Percentiles rank a stretch among this genome's conserved stretches.
phyloP scores from a whole-genome alignment of 2,888 invertebrate species.

The Lithodes maja region DNA sequence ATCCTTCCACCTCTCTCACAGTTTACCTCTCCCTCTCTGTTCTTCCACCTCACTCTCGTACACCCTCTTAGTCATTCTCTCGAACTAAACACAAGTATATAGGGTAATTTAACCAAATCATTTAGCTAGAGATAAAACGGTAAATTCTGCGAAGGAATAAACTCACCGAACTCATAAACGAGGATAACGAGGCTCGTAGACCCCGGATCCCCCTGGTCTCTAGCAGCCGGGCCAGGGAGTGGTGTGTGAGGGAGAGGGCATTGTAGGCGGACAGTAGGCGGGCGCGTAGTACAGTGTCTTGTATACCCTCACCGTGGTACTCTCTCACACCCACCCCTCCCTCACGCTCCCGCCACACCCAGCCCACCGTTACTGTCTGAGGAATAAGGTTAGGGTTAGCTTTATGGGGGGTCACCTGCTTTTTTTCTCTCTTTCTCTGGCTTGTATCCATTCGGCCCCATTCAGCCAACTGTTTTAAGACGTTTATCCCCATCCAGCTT shows the following conservation, averaged over 20 bases:
- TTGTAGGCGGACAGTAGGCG: slow-evolving; percentile 85
- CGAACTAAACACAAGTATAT: no score
- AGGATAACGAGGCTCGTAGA: slow-evolving; percentile 83
- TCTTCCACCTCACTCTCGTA: no score
- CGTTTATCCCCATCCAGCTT: no score
- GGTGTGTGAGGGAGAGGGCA: slow-evolving; percentile 90
- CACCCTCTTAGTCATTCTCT: not conserved
- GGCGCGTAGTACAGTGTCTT: slow-evolving; percentile 83
- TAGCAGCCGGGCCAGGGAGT: slow-evolving; percentile 82
- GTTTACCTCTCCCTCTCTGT: no score
- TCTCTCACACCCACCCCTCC: slow-evolving; percentile 81
- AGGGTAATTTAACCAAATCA: not conserved
- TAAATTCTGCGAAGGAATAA: not conserved
- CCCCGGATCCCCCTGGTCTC: slow-evolving; percentile 76
- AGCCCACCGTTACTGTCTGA: slow-evolving; percentile 81
- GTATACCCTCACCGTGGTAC: slow-evolving; percentile 87
- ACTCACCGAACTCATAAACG: slow-evolving; percentile 86
- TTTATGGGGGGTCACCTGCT: no score
- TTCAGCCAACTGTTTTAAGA: no score
- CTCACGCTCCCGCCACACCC: slow-evolving; percentile 81
- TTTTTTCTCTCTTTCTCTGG: no score
- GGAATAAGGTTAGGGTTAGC: no score
- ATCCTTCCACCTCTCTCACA: no score
- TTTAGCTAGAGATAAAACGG: no score
- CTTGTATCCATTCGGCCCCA: no score